Evolutionary conservation across 2,888 invertebrate species (phyloP).

Genomic region (Orchesellides sinensis): DNA sequence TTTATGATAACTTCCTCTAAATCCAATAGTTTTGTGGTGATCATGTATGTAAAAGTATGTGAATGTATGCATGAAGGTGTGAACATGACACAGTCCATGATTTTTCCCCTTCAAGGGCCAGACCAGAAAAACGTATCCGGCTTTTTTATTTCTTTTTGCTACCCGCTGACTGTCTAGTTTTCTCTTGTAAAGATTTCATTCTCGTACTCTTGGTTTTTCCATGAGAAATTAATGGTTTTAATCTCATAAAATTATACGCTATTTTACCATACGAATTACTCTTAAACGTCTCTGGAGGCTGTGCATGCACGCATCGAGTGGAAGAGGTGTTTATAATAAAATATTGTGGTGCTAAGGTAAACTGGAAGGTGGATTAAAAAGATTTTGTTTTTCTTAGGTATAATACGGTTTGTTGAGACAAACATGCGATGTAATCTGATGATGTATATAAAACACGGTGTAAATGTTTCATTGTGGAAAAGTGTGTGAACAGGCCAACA

Average conservation of each 20-base stretch:
- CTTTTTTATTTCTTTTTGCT: background rate
- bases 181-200: background rate
- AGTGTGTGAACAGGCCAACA: conserved; percentile 28
- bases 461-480: too few relatives aligned
- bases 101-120: conserved; percentile 12
- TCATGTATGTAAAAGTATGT: too few relatives aligned
- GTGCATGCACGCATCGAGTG: background rate
- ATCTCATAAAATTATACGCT: conserved; percentile 6
- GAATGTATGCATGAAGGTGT: conserved; percentile 20
- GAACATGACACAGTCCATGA: conserved; percentile 15
- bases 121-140: background rate
- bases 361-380: too few relatives aligned
- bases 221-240: conserved; percentile 23
- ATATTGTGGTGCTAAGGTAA: too few relatives aligned
- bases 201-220: background rate
- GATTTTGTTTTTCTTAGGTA: too few relatives aligned
- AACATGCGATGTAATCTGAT: conserved; percentile 5
- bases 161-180: conserved; percentile 10
- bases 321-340: too few relatives aligned
- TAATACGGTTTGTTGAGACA: background rate
- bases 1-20: too few relatives aligned
- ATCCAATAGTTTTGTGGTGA: too few relatives aligned
- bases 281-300: conserved; percentile 30
- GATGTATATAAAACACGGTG: background rate
- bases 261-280: conserved; percentile 6